Percentiles rank a stretch among this genome's conserved stretches.
Evolutionary conservation across 2,888 invertebrate species (phyloP).

Genomic region (Koerneria pararmatus): DNA sequence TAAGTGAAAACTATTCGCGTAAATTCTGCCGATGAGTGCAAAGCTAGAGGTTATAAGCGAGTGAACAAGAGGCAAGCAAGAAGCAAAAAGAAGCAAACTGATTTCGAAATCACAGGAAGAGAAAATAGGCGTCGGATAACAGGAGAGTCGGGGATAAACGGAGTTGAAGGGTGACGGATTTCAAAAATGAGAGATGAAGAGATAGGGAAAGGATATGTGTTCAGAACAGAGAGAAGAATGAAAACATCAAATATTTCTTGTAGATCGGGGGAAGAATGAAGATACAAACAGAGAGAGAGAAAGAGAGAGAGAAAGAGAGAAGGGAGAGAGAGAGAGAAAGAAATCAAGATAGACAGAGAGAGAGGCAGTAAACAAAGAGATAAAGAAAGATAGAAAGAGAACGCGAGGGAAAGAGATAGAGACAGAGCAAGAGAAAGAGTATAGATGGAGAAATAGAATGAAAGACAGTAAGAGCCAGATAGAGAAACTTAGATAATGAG

Average conservation of each 20-base stretch:
- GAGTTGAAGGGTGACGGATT: not conserved
- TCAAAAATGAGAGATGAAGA: not conserved
- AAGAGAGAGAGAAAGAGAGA: not conserved
- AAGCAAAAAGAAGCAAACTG: no score
- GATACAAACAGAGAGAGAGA: not conserved
- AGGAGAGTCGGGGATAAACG: not conserved
- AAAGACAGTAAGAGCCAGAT: not conserved
- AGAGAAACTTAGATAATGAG: constrained; percentile 4
- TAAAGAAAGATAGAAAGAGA: not conserved
- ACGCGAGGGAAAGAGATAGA: constrained; percentile 1
- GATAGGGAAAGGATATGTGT: not conserved
- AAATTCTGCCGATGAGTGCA: no score
- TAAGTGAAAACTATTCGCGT: no score
- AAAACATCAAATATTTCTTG: not conserved
- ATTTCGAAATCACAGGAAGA: no score
- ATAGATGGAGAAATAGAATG: not conserved
- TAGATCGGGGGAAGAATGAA: not conserved
- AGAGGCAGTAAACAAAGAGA: not conserved
- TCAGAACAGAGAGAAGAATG: not conserved
- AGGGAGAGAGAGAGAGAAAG: not conserved
- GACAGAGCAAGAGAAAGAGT: not conserved
- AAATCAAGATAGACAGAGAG: not conserved
- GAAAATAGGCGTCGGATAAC: no score
- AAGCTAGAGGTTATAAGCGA: no score
- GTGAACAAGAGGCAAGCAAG: no score